These are phyloP conservation scores for Brenthis ino DNA, from an alignment of 2,888 invertebrate genomes.

Conservation along the genomic window DNA sequence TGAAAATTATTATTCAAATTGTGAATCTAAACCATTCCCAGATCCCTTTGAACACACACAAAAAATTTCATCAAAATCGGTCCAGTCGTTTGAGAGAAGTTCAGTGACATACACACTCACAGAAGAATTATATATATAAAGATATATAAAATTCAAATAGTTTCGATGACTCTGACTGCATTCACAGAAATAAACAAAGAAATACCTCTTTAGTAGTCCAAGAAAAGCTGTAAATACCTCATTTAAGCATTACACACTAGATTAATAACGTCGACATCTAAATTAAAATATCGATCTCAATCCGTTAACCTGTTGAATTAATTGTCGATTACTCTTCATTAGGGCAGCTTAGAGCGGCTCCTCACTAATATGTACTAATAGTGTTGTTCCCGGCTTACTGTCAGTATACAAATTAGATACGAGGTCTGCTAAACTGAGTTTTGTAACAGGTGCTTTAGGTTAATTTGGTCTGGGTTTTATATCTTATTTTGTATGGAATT, in stretches of 20 bases:
- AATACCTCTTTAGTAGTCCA: too few species aligned
- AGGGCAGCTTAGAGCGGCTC: slow-evolving; percentile 38
- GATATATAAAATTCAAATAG: too few species aligned
- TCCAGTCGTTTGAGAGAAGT: too few species aligned
- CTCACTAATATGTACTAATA: slow-evolving; percentile 76
- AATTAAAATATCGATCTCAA: slow-evolving; percentile 16
- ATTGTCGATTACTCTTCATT: slow-evolving; percentile 42
- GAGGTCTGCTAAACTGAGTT: slow-evolving; percentile 15
- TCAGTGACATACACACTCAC: too few species aligned
- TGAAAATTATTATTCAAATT: too few species aligned
- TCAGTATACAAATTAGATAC: slow-evolving; percentile 35
- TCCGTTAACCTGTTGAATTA: slow-evolving; percentile 42
- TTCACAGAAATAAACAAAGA: too few species aligned
- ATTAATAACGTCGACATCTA: slow-evolving; percentile 10
- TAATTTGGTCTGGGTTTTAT: background rate
- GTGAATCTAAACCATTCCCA: too few species aligned
- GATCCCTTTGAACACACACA: too few species aligned
- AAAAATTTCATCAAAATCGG: too few species aligned
- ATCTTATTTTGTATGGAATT: too few species aligned
- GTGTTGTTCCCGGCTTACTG: slow-evolving; percentile 50
- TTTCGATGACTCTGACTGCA: too few species aligned
- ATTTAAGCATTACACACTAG: slow-evolving; percentile 6
- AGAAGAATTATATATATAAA: too few species aligned
- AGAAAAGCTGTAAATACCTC: background rate
- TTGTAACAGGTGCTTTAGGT: slow-evolving; percentile 15